These are phyloP conservation scores for Alces alces DNA, from an alignment of 2,113 vertebrate genomes.

Conservation along the genomic window DNA sequence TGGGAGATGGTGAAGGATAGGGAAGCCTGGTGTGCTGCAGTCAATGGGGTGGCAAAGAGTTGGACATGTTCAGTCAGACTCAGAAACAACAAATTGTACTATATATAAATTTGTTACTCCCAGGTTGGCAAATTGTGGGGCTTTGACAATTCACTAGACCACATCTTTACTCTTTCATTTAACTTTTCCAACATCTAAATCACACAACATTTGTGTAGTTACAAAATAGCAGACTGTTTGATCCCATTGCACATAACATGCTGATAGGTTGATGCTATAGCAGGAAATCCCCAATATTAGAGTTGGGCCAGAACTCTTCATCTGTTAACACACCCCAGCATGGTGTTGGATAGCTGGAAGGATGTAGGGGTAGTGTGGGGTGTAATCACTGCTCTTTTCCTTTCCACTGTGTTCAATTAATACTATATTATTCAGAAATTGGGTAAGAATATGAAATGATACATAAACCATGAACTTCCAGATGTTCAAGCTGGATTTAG, in stretches of 20 bases:
- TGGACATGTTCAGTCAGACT: background rate
- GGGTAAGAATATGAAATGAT: background rate
- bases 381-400: fast-evolving
- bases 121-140: background rate
- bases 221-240: background rate
- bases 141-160: background rate
- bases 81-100: background rate
- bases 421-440: background rate
- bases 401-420: background rate
- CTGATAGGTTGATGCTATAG: background rate
- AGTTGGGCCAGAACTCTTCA: background rate
- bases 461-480: background rate
- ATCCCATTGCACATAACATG: fast-evolving
- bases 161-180: background rate
- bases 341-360: background rate
- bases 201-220: background rate
- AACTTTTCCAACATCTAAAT: background rate
- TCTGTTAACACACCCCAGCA: background rate
- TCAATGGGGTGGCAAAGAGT: background rate
- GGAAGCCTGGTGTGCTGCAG: background rate
- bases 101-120: background rate
- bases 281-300: background rate
- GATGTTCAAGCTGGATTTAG: background rate
- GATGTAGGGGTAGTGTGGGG: fast-evolving
- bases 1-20: background rate